Evolutionary conservation across 2,797 vertebrate species (phyloP).

Genomic region (Chaenodraco wilsoni): DNA sequence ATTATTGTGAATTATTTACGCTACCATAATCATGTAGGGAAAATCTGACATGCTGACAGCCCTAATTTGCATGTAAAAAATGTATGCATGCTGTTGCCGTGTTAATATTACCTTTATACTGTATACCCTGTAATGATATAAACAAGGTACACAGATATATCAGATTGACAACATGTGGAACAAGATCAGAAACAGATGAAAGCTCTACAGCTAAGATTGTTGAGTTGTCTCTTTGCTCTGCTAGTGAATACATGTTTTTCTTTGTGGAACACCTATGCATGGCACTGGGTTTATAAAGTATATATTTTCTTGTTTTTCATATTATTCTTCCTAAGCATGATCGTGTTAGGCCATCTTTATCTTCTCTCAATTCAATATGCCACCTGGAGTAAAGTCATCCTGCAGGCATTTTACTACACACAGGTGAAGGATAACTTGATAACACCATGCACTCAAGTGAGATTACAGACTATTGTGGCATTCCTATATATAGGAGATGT

Average conservation of each 20-base stretch:
- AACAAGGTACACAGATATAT: not conserved
- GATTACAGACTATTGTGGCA: slow-evolving; percentile 47
- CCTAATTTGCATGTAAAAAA: too few relatives aligned
- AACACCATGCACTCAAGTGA: slow-evolving; percentile 50
- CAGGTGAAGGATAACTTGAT: slow-evolving; percentile 36
- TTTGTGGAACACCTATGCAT: slow-evolving; percentile 5
- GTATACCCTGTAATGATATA: not conserved
- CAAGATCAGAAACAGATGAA: not conserved
- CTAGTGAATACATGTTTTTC: slow-evolving; percentile 12
- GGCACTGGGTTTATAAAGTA: not conserved
- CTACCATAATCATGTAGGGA: too few relatives aligned
- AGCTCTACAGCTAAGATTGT: not conserved
- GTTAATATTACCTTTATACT: slow-evolving; percentile 2
- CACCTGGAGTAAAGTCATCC: slow-evolving; percentile 29
- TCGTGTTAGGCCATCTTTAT: slow-evolving; percentile 20
- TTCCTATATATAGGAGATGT: slow-evolving; percentile 44
- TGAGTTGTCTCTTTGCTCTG: slow-evolving; percentile 2
- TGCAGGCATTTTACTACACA: slow-evolving; percentile 23
- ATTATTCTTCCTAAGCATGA: not conserved
- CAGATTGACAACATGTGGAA: not conserved
- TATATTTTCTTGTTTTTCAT: slow-evolving; percentile 7
- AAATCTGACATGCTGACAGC: too few relatives aligned
- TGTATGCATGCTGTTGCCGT: not conserved
- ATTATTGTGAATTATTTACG: too few relatives aligned
- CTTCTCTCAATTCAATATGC: slow-evolving; percentile 25